Evolutionary conservation across 2,888 invertebrate genomes (phyloP), one percentile per base, ranked within the genome.

Genomic region (Sthenelais limicola): DNA sequence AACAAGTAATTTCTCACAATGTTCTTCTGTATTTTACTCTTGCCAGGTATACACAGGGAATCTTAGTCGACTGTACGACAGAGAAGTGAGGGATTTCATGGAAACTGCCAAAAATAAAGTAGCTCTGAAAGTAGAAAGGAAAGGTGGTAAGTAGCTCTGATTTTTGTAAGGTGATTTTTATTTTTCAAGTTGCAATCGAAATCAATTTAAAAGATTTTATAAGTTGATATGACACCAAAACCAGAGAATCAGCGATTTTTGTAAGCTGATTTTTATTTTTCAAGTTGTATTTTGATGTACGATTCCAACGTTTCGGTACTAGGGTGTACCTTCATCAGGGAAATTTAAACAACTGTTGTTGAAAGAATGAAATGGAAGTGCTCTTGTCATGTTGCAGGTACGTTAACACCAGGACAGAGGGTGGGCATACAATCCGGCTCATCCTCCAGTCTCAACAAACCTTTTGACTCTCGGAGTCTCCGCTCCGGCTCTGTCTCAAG

Each of bases 1-100:
- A n/a, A n/a, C n/a, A n/a, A n/a, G n/a, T n/a, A n/a, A n/a, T n/a
- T n/a, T n/a, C n/a, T n/a, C n/a, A n/a, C n/a, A n/a, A n/a, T n/a
- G n/a, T n/a, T n/a, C n/a, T n/a, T n/a, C n/a, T n/a, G n/a, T n/a
- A n/a, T n/a, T n/a, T n/a, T n/a, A n/a, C n/a, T n/a, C n/a, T n/a
- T n/a, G n/a, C 0, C 77, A 87, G 85, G 94, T 90, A 52, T 97
- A 97, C 88, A 93, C 93, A 43, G 90, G 91, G 78, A 93, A 94
- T 66, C 91, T 97, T 84, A 92, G 94, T 82, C 95, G 95, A 89
- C 91, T 95, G 73, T 95, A 97, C 88, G 96, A 96, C 85, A 91
- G 94, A 80, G 95, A 95, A 89, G 90, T 95, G 73, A 92, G 91
- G 79, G 91, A 91, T 72, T 93, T 95, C 82, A 92, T 94, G 87